Evolutionary conservation across 2,888 invertebrate species (phyloP).

Genomic region (Adelognathus sp.): DNA sequence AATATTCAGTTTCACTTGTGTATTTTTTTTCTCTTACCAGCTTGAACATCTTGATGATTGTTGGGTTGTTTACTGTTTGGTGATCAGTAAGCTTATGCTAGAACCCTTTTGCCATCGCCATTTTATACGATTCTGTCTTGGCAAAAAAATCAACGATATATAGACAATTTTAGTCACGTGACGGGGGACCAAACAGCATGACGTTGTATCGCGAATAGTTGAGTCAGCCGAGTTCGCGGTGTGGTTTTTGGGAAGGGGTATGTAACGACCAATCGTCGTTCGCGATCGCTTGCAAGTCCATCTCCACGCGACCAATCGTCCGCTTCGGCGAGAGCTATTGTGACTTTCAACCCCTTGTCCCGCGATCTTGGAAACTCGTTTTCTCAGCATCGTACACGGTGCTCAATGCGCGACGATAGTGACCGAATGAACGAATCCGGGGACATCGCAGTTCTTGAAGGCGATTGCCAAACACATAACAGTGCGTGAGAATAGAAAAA

Average conservation of each 20-base stretch:
- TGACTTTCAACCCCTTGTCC: conserved; percentile 57
- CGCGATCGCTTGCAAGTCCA: conserved; percentile 43
- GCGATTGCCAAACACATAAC: conserved; percentile 20
- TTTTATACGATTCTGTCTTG: conserved; percentile 74
- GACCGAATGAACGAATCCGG: conserved; percentile 20
- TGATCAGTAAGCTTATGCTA: conserved; percentile 76
- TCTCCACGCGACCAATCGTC: conserved; percentile 64
- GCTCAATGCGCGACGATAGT: background rate
- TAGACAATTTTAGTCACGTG: conserved; percentile 66
- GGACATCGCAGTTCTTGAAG: conserved; percentile 16
- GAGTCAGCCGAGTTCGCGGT: conserved; percentile 72
- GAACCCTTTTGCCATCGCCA: conserved; percentile 61
- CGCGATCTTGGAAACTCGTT: conserved; percentile 28
- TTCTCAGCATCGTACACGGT: background rate
- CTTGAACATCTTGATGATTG: conserved; percentile 79
- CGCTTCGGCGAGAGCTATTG: conserved; percentile 42
- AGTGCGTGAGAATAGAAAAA: conserved; percentile 33
- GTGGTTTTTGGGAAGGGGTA: conserved; percentile 67
- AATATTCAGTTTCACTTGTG: conserved; percentile 5
- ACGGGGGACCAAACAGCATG: conserved; percentile 64
- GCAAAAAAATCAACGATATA: conserved; percentile 71
- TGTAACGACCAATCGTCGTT: conserved; percentile 48
- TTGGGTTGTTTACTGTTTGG: conserved; percentile 75
- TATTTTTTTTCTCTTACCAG: conserved; percentile 73
- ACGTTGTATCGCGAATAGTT: conserved; percentile 70